Evolutionary conservation across 2,113 vertebrate species (phyloP).

Genomic region (Seriola rivoliana): DNA sequence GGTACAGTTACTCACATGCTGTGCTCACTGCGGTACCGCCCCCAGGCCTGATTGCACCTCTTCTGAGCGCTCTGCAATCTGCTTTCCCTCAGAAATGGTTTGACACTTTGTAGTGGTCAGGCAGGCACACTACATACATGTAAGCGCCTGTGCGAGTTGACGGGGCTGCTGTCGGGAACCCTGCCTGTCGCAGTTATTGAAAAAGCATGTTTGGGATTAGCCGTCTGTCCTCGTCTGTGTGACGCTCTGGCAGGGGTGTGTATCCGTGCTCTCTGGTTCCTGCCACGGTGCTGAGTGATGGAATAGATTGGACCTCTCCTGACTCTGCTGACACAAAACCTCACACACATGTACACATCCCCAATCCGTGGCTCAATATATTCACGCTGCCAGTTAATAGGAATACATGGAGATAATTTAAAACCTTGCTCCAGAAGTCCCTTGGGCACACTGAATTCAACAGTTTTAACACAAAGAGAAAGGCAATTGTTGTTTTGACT

Average conservation of each 20-base stretch:
- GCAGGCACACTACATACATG: conserved; percentile 62
- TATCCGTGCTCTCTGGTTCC: conserved; percentile 22
- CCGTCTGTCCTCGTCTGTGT: conserved; percentile 53
- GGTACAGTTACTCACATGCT: conserved; percentile 39
- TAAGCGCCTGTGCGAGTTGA: conserved; percentile 47
- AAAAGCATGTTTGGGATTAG: conserved; percentile 78
- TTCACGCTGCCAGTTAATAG: conserved; percentile 52
- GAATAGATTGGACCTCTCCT: conserved; percentile 33
- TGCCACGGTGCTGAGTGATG: conserved; percentile 35
- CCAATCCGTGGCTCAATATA: conserved; percentile 27
- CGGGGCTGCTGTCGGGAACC: conserved; percentile 59
- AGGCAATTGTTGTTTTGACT: conserved; percentile 38
- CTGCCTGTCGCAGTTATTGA: conserved; percentile 66
- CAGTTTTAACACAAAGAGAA: conserved; percentile 34
- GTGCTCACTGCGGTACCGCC: conserved; percentile 17
- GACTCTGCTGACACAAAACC: conserved; percentile 11
- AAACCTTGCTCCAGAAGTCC: conserved; percentile 36
- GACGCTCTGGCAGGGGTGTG: conserved; percentile 40
- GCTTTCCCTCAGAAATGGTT: conserved; percentile 56
- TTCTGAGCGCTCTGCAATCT: conserved; percentile 38
- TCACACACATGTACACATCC: not conserved
- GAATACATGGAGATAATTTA: conserved; percentile 38
- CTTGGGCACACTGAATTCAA: conserved; percentile 27
- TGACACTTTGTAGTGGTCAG: conserved; percentile 59
- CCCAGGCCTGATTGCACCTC: conserved; percentile 36